Base-by-base conservation (phyloP, 2,888 invertebrate genomes). In the Macrophya annulata region DNA sequence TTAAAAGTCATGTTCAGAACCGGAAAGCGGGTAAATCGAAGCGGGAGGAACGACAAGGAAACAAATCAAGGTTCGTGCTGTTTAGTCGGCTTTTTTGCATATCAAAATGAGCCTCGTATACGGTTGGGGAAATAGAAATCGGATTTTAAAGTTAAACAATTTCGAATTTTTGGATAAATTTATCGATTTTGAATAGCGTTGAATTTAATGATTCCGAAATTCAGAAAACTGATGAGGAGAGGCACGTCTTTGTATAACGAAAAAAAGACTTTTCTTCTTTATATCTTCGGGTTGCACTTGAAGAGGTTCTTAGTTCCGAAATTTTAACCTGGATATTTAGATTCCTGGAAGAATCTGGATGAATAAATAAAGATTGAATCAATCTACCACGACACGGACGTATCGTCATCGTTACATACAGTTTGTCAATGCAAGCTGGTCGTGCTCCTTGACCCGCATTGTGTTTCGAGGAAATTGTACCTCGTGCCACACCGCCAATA, bases 401-500 rank as follows among this genome's bases (percentile, higher is more conserved):
- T 74, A 74, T 74, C n/a, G 72, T 43, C 43, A 21, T 31, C 21
- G 25, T 77, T 55, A 37, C 31, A 55, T 9, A 31, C 55, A 31
- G 55, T 77, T 77, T 77, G 77, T 77, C 77, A 77, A 31, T 55
- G 81, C 81, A 62, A 45, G 21, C 45, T 68, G 48, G 83, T 48
- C 37, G 72, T 74, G 81, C 86, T 88, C 87, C 88, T 89, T 88
- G 87, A 88, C 87, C 87, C 84, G 88, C 87, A 90, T 90, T 90
- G 89, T 89, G 85, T 89, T 84, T 86, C 77, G 88, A 90, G 90
- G 90, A 90, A 91, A 91, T 91, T 90, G 89, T 89, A 87, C 88
- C 88, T 86, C 87, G 87, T 86, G 87, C 88, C 87, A 87, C 87
- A 87, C 87, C 89, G 88, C 88, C 90, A 89, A 90, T 90, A 90